Conservation (phyloP, 2,797 vertebrate species). For the Thunnus albacares region DNA sequence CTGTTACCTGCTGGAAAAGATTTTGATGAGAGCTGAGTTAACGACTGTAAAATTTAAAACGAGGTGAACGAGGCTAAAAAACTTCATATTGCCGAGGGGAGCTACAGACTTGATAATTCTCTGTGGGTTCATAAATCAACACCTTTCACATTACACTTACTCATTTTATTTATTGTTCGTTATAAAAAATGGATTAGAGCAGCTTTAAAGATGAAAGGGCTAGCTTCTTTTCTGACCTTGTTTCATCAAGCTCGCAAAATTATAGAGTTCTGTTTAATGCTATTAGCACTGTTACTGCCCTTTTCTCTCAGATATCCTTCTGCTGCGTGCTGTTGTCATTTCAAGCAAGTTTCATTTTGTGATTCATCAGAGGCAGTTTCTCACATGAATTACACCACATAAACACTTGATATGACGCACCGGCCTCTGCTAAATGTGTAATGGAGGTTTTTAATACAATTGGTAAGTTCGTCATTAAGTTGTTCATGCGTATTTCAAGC, state of each 20-base stretch:
- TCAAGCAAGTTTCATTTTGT: slow-evolving; percentile 5
- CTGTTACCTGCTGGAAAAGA: slow-evolving; percentile 6
- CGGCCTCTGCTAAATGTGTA: not conserved
- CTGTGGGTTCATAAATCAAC: not conserved
- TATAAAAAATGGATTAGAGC: slow-evolving; percentile 2
- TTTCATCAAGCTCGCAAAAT: slow-evolving; percentile 11
- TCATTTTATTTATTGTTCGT: slow-evolving; percentile 27
- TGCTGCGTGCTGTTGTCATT: not conserved
- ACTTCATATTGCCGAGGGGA: not conserved
- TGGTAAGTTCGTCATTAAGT: not conserved
- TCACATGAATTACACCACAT: not conserved
- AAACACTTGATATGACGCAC: not conserved
- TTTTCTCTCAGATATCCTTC: slow-evolving; percentile 1
- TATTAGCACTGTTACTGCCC: slow-evolving; percentile 1
- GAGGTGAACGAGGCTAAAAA: too few species aligned
- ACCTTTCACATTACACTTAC: slow-evolving; percentile 31
- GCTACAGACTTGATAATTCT: slow-evolving; percentile 16
- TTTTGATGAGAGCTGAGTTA: not conserved
- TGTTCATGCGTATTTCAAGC: slow-evolving; percentile 6
- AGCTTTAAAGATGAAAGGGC: slow-evolving; percentile 17
- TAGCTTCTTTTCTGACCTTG: slow-evolving; percentile 30
- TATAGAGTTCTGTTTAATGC: slow-evolving; percentile 8
- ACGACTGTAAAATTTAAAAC: too few species aligned
- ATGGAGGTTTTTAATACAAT: not conserved
- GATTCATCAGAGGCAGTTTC: slow-evolving; percentile 5